Conservation (phyloP, 2,113 vertebrate species). For the Cathartes aura region DNA sequence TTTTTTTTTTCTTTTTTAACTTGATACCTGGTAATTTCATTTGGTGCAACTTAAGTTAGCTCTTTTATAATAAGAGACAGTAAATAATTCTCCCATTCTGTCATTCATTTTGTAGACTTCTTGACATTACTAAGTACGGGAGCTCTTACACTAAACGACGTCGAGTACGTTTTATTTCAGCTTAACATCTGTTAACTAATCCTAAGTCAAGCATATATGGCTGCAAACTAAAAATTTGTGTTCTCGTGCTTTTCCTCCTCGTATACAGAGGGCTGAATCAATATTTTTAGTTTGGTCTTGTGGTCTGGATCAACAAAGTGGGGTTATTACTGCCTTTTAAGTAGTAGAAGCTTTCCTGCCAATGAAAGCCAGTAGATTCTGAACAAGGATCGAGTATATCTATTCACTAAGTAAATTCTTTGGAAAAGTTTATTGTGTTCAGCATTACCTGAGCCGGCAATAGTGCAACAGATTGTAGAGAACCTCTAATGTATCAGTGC, state of each 20-base stretch:
- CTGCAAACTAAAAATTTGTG: not conserved
- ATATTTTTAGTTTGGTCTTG: not conserved
- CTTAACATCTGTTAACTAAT: not conserved
- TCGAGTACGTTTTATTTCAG: not conserved
- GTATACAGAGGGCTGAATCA: not conserved
- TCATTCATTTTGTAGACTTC: not conserved
- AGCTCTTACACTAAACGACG: not conserved
- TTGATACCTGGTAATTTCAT: not conserved
- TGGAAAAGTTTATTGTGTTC: not conserved
- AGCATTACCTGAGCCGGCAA: not conserved
- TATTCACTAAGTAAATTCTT: not conserved
- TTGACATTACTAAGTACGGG: not conserved
- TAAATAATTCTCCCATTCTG: slow-evolving; percentile 6
- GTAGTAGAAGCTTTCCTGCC: not conserved
- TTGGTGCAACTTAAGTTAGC: not conserved
- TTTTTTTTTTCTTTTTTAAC: not conserved
- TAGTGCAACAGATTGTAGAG: not conserved
- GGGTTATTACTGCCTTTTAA: not conserved
- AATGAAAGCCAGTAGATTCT: not conserved
- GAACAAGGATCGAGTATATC: not conserved
- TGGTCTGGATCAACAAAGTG: not conserved
- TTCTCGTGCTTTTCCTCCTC: not conserved
- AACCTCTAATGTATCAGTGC: not conserved
- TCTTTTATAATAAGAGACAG: not conserved
- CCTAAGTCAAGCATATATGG: not conserved